Evolutionary conservation across 2,888 invertebrate genomes (phyloP), one percentile per base, ranked within the genome.

Genomic region (Trachelus stipa): DNA sequence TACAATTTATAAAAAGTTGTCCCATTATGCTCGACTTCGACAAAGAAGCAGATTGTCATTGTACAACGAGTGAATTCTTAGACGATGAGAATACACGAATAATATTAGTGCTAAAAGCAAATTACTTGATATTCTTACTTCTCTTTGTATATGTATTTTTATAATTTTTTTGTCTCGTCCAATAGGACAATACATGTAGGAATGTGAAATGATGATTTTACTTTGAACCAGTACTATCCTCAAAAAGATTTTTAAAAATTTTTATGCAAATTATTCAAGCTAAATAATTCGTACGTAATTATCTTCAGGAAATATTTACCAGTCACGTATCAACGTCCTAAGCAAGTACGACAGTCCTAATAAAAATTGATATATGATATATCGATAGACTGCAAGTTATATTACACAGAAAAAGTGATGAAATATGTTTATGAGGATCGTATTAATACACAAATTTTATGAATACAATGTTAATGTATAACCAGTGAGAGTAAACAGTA

Each of bases 401-500:
- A n/a, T n/a, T n/a, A n/a, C n/a, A n/a, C n/a, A n/a, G n/a, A n/a
- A n/a, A n/a, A n/a, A n/a, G n/a, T n/a, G n/a, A n/a, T n/a, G n/a
- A n/a, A n/a, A n/a, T n/a, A n/a, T n/a, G n/a, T n/a, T n/a, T n/a
- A n/a, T n/a, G 31, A 75, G 35, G 33, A 75, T 75, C 35, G 35
- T 35, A 35, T 35, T 69, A 75, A 68, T 56, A 68, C 15, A 75
- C 68, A 69, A 56, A 75, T 69, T 75, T 33, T 33, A 68, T 68
- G 23, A 30, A 75, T 75, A 31, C 11, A 75, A 40, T 75, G 11
- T 12, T 75, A 68, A 75, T 75, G 35, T 40, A 75, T 75, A 56
- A 75, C 75, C 68, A 15, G 75, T 68, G 69, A 75, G 69, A 75
- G 33, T 56, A 75, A 30, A 75, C 68, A 68, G 34, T 68, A 69